Conservation (phyloP, 2,113 vertebrate genomes). For the Marcusenius ussheri region DNA sequence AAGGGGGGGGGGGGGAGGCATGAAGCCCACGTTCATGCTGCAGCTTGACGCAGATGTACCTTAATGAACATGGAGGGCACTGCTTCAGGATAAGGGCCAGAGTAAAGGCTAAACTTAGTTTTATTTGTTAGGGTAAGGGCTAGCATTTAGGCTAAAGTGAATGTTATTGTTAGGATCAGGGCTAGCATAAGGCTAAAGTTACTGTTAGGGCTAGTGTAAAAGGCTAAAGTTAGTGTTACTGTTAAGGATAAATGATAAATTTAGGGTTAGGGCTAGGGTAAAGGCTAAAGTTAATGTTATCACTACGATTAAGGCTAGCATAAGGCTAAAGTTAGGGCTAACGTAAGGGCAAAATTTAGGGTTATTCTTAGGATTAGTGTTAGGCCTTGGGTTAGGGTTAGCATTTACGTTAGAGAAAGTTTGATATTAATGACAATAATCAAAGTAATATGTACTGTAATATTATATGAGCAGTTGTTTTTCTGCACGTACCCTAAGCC, state of each 20-base stretch:
- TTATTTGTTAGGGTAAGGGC: neutral
- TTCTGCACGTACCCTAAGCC: neutral
- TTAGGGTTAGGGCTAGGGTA: neutral
- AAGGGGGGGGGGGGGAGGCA: conserved; percentile 3
- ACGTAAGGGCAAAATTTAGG: neutral
- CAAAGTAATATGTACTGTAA: neutral
- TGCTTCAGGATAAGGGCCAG: neutral
- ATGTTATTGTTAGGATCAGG: neutral
- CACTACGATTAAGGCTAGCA: neutral
- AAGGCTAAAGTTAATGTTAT: neutral
- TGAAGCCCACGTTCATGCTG: neutral
- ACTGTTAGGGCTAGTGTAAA: neutral
- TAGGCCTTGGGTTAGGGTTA: neutral
- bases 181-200: neutral
- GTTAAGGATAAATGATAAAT: neutral
- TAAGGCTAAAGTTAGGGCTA: neutral
- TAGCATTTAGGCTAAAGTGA: neutral
- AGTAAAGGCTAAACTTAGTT: neutral
- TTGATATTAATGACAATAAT: neutral
- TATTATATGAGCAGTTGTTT: neutral
- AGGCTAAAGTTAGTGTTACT: neutral
- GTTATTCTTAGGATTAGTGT: neutral
- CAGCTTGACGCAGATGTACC: neutral
- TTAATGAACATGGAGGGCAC: neutral
- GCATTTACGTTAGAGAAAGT: neutral